Evolutionary conservation across 2,888 invertebrate species (phyloP).

Genomic region (Thymelicus lineola): DNA sequence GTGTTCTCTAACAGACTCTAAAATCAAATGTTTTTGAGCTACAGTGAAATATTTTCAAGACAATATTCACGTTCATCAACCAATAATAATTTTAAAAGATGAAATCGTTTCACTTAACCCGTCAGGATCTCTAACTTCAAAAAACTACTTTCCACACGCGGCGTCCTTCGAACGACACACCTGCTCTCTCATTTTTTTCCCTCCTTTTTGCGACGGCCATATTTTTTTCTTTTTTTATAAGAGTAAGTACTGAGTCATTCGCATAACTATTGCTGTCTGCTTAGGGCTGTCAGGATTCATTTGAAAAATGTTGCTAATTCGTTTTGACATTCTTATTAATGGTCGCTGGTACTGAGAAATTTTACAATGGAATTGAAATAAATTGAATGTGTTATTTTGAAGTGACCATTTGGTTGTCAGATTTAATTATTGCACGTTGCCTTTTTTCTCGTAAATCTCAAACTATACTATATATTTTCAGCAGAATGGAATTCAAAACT

Average conservation of each 20-base stretch:
- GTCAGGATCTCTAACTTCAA: slow-evolving; percentile 54
- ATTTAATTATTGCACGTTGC: neutral
- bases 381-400: slow-evolving; percentile 4
- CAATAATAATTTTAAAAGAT: neutral
- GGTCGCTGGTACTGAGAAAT: slow-evolving; percentile 32
- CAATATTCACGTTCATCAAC: no score
- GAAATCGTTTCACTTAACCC: slow-evolving; percentile 10
- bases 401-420: neutral
- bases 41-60: no score
- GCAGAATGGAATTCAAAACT: no score
- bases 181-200: slow-evolving; percentile 57
- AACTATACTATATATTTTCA: no score
- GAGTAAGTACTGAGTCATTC: slow-evolving; percentile 55
- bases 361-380: slow-evolving; percentile 31
- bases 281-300: slow-evolving; percentile 52
- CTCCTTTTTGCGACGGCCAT: slow-evolving; percentile 58
- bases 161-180: slow-evolving; percentile 62
- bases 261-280: slow-evolving; percentile 54
- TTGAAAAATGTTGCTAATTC: slow-evolving; percentile 28
- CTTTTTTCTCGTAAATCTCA: no score
- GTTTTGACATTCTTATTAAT: slow-evolving; percentile 35
- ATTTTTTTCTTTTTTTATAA: slow-evolving; percentile 50
- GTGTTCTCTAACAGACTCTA: no score
- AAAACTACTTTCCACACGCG: slow-evolving; percentile 59
- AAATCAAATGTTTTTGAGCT: no score